Evolutionary conservation across 2,888 invertebrate species (phyloP), one percentile per base, ranked within the genome.

Genomic region (Mythimna loreyi): DNA sequence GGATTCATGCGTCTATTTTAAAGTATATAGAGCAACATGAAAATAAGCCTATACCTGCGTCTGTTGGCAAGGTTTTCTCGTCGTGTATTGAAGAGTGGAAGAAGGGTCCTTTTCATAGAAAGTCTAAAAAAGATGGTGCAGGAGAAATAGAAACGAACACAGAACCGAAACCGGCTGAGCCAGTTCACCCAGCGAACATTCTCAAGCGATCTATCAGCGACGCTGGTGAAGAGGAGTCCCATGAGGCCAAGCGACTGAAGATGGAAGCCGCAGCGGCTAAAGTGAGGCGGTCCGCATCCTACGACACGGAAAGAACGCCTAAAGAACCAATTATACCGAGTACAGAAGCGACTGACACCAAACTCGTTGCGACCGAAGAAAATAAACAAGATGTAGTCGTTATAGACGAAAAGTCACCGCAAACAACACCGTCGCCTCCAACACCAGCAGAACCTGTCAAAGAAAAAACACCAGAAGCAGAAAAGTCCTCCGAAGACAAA

Each of bases 1-100:
- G 99, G 86, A 97, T 98, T 66, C 98, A 99, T 90, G 98, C 98
- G 0, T 97, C 98, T n/a, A 98, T 98, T 85, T 94, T 99, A 7
- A 99, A 99, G 92, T 98, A 97, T 90, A 95, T 99, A 40, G 98
- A 98, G 87, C 97, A 97, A 77, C 97, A 97, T 82, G 98, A 97
- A 86, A 97, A 97, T 58, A 97, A 97, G 91, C 96, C 96, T 0
- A 95, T 97, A 79, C 96, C 96, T 59, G 96, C 92, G 78, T 96
- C 96, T 56, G 92, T 96, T 5, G 97, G 97, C 16, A 96, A 96
- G 86, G 93, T 97, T 53, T 97, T 97, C 88, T 96, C 92, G 81
- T 96, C 94, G 77, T 97, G 96, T 87, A 96, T 97, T 83, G 96
- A 93, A 83, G 91, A 92, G 86, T 96, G 96, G 94, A 91, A 91